phyloP scores from a whole-genome alignment of 2,797 vertebrate species.

The Characodon lateralis region DNA sequence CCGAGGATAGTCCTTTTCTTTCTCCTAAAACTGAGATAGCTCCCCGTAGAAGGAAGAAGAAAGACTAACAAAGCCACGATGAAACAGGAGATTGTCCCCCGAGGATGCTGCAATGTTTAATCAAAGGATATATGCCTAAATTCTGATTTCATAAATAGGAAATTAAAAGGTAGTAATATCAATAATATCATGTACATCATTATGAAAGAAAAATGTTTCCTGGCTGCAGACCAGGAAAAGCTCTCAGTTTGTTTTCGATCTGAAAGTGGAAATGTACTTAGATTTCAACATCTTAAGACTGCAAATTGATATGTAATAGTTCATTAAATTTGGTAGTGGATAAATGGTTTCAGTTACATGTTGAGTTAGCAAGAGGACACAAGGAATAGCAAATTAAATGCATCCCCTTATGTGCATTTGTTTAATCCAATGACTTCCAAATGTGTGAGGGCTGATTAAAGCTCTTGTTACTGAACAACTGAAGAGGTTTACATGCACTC shows the following conservation, averaged over 20 bases:
- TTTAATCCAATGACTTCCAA: neutral
- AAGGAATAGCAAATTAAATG: slow-evolving; percentile 14
- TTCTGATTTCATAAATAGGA: neutral
- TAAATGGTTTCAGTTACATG: slow-evolving; percentile 39
- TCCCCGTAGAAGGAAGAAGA: neutral
- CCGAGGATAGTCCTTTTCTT: slow-evolving; percentile 29
- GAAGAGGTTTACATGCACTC: neutral
- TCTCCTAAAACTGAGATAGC: slow-evolving; percentile 8
- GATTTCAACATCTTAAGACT: slow-evolving; percentile 48
- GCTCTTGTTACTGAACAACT: neutral
- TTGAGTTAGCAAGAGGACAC: slow-evolving; percentile 15
- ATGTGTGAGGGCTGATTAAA: neutral
- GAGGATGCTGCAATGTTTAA: neutral
- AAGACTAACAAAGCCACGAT: neutral
- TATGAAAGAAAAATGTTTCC: neutral
- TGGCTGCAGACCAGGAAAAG: slow-evolving; percentile 12
- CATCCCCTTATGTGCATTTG: neutral
- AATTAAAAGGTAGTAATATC: neutral
- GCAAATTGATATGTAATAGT: slow-evolving; percentile 41
- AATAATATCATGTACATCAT: neutral
- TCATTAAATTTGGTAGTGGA: slow-evolving; percentile 36
- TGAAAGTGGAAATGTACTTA: slow-evolving; percentile 19
- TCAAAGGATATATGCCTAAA: neutral
- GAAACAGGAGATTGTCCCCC: neutral
- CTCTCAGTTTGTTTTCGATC: slow-evolving; percentile 46